Conservation (phyloP, 2,113 vertebrate genomes). For the Okapia johnstoni region DNA sequence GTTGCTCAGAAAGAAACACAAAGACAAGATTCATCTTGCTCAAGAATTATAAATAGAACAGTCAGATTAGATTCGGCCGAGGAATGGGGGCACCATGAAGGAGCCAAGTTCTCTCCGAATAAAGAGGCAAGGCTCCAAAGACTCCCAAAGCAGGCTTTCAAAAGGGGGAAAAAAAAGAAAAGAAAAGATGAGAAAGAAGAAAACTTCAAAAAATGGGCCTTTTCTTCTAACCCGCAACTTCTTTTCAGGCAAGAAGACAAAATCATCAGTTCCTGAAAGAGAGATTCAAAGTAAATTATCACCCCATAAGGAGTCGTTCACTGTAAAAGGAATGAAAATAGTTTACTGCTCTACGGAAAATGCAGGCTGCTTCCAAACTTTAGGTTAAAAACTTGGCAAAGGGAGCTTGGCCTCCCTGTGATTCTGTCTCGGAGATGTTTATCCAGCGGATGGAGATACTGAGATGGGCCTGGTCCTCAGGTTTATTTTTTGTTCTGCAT, state of each 20-base stretch:
- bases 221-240: conserved; percentile 21
- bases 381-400: conserved; percentile 71
- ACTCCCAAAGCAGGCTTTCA: conserved; percentile 33
- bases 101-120: conserved; percentile 66
- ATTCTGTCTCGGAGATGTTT: conserved; percentile 65
- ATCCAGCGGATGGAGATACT: conserved; percentile 70
- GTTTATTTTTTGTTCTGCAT: conserved; percentile 63
- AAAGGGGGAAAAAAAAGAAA: background rate
- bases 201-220: background rate
- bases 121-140: conserved; percentile 56
- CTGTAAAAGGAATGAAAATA: conserved; percentile 63
- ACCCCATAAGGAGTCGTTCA: conserved; percentile 61
- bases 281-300: conserved; percentile 67
- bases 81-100: conserved; percentile 49
- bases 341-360: conserved; percentile 72
- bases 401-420: conserved; percentile 43
- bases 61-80: conserved; percentile 66
- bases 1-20: conserved; percentile 58
- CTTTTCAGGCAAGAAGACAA: conserved; percentile 58
- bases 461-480: conserved; percentile 66
- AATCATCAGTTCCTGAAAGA: conserved; percentile 50
- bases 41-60: conserved; percentile 67
- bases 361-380: conserved; percentile 69
- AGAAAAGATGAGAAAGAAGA: background rate
- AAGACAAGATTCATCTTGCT: conserved; percentile 69